Base-by-base conservation (phyloP, 2,888 invertebrate genomes). In the Apodemia zela region DNA sequence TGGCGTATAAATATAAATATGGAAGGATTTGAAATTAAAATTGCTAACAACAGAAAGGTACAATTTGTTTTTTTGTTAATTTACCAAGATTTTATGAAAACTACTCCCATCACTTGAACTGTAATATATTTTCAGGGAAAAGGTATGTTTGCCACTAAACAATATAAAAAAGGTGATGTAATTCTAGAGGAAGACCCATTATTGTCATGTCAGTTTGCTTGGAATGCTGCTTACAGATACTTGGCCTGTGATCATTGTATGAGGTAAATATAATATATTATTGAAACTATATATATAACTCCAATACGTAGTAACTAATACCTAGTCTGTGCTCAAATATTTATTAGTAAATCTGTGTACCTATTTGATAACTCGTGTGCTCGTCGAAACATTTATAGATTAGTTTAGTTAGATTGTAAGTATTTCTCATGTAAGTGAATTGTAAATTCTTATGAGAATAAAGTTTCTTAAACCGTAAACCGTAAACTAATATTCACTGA, bases 161-260 rank as follows among this genome's bases (percentile, higher is more conserved):
- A 88, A 25, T 95, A 95, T 74, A 93, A 94, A 60, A 85, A 92
- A 70, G 97, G 95, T 0, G 96, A 97, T 73, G 87, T 95, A 11
- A 96, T 99, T 68, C 94, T 99, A 72, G 95, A 96, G 82, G 99
- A 99, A 81, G 94, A 94, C 67, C 98, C 99, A 0, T 83, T 99
- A 63, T 95, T 98, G 33, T 96, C 96, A 21, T 95, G 96, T 75
- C 98, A 99, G 84, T 98, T 98, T 85, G 94, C 97, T 8, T 99
- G 98, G 98, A 99, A 98, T 87, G 93, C 94, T 47, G 93, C 95
- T 0, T 98, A 97, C 81, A 94, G 95, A 72, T 99, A 98, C 84
- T 87, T 94, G 69, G 97, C 98, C 0, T 99, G 98, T 84, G 97
- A 98, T 80, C 95, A 96, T 84, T 99, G 98, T 79, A 93, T 99